Percentiles rank a stretch among this genome's conserved stretches.
Evolutionary conservation across 2,888 invertebrate species (phyloP).

Genomic region (Sphinx pinastri): DNA sequence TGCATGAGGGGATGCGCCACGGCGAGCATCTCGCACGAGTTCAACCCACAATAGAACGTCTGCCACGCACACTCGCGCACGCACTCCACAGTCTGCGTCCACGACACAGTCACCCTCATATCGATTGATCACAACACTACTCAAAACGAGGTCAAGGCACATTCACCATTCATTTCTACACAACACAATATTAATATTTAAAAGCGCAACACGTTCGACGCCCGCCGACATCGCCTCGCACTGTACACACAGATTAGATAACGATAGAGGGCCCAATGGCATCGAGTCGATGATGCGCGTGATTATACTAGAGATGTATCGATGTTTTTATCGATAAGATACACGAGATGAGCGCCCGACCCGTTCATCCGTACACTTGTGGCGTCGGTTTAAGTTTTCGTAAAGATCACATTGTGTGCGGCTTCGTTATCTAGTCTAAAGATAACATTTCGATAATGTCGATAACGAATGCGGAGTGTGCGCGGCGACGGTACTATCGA

Average conservation of each 20-base stretch:
- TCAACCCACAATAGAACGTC: conserved; percentile 62
- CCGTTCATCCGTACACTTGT: conserved; percentile 1
- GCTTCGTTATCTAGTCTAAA: conserved; percentile 14
- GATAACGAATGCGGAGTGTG: conserved; percentile 31
- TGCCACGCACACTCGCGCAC: conserved; percentile 66
- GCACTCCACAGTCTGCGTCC: conserved; percentile 62
- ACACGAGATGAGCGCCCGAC: conserved; percentile 19
- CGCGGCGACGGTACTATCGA: conserved; percentile 27
- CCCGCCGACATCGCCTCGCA: conserved; percentile 36
- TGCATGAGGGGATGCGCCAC: conserved; percentile 55
- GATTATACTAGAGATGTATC: conserved; percentile 20
- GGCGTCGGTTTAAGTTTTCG: not conserved
- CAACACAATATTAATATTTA: conserved; percentile 31
- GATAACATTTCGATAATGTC: conserved; percentile 25
- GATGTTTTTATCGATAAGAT: conserved; percentile 24
- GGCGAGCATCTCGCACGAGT: conserved; percentile 61
- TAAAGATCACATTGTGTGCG: conserved; percentile 7
- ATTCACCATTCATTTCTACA: conserved; percentile 38
- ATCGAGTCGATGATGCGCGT: conserved; percentile 24
- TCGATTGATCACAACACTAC: conserved; percentile 34
- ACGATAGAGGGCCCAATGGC: conserved; percentile 24
- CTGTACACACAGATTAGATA: conserved; percentile 46
- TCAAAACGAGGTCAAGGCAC: conserved; percentile 22
- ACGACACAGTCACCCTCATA: conserved; percentile 58
- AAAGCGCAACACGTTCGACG: conserved; percentile 41